Evolutionary conservation across 2,113 vertebrate genomes (phyloP).

Genomic region (Dicrurus megarhynchus): DNA sequence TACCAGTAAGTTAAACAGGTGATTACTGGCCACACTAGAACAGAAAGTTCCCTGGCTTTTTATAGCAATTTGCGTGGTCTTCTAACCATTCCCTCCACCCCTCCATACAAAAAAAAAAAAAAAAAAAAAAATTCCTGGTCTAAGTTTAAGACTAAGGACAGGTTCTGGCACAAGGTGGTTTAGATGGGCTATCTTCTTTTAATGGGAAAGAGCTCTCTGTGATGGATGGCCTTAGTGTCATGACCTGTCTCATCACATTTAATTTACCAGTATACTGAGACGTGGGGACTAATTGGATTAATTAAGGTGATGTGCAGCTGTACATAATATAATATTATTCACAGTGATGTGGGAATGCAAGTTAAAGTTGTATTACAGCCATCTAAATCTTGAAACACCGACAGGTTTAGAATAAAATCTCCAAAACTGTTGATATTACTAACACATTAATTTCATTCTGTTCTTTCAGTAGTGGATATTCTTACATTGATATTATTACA

Average conservation of each 20-base stretch:
- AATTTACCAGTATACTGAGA: background rate
- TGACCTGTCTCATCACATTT: background rate
- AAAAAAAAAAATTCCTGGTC: no score
- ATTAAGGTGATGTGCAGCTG: background rate
- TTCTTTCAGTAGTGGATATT: background rate
- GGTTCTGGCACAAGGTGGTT: background rate
- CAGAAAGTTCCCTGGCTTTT: background rate
- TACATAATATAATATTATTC: background rate
- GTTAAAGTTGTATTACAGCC: background rate
- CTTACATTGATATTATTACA: background rate
- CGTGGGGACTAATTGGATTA: background rate
- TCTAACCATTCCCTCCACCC: background rate
- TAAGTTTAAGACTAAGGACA: background rate
- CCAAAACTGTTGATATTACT: background rate
- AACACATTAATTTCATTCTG: background rate
- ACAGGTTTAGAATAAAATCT: background rate
- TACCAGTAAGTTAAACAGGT: background rate
- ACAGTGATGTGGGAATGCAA: background rate
- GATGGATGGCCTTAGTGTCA: background rate
- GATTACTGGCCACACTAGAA: background rate
- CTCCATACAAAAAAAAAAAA: background rate
- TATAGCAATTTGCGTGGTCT: background rate
- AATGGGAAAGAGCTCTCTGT: background rate
- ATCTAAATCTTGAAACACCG: background rate
- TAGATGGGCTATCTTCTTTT: background rate